phyloP scores from a whole-genome alignment of 2,113 vertebrate species.

The Lontra canadensis region DNA sequence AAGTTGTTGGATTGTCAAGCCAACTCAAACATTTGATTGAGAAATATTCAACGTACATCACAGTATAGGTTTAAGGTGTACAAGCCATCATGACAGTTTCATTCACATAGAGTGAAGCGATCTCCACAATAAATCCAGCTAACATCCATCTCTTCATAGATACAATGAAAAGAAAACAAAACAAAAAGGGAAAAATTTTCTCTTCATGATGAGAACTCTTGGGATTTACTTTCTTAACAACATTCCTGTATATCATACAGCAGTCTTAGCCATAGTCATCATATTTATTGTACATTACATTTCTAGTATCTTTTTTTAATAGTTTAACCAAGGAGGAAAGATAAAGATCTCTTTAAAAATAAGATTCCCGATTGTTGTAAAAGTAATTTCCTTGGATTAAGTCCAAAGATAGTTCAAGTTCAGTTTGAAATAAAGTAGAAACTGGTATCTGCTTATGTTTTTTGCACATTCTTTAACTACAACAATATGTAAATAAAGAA shows the following conservation, averaged over 20 bases:
- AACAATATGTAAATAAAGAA: not conserved
- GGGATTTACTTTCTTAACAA: not conserved
- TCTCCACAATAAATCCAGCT: not conserved
- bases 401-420: not conserved
- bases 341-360: conserved; percentile 25
- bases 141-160: not conserved
- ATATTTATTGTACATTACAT: not conserved
- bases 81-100: not conserved
- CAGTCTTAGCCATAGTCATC: not conserved
- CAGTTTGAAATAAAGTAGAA: not conserved
- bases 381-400: not conserved
- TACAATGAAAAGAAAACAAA: not conserved
- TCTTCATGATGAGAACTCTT: not conserved
- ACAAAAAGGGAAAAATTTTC: not conserved
- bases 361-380: not conserved
- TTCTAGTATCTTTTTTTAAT: not conserved
- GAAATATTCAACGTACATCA: not conserved
- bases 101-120: not conserved
- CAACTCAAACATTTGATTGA: not conserved
- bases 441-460: not conserved
- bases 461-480: conserved; percentile 18
- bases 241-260: not conserved
- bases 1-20: not conserved
- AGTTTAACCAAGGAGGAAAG: not conserved
- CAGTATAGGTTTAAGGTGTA: not conserved